Conservation (phyloP, 2,888 invertebrate genomes). For the Brenthis hecate region DNA sequence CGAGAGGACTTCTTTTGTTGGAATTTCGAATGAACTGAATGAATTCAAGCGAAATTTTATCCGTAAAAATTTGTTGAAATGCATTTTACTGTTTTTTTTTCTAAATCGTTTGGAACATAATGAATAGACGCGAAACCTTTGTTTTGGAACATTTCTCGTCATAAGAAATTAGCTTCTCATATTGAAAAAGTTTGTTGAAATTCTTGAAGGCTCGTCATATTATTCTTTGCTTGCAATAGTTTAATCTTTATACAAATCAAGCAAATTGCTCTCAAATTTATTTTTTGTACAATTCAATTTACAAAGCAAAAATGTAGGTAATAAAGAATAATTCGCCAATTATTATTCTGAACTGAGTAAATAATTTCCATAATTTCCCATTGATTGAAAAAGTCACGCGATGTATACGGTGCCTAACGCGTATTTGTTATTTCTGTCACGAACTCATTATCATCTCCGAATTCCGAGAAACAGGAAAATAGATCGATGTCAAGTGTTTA, state of each 20-base stretch:
- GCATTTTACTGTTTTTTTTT: constrained; percentile 28
- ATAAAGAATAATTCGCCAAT: constrained; percentile 21
- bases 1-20: constrained; percentile 60
- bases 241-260: constrained; percentile 3
- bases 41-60: constrained; percentile 57
- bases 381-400: constrained; percentile 34
- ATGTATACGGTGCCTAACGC: constrained; percentile 18
- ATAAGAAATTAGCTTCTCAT: constrained; percentile 13
- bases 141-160: constrained; percentile 12
- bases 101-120: constrained; percentile 22
- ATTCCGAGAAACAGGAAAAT: constrained; percentile 43
- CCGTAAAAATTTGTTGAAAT: constrained; percentile 43
- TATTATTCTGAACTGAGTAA: constrained; percentile 26
- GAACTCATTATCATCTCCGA: constrained; percentile 26
- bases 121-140: constrained; percentile 20
- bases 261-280: constrained; percentile 10
- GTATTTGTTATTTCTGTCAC: constrained; percentile 28
- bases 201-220: constrained; percentile 5
- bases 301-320: constrained; percentile 11
- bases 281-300: constrained; percentile 16
- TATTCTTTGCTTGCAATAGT: neutral
- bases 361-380: constrained; percentile 31
- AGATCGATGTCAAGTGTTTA: constrained; percentile 70
- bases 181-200: constrained; percentile 7
- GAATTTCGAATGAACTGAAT: constrained; percentile 64